Evolutionary conservation across 2,888 invertebrate species (phyloP), one percentile per base, ranked within the genome.

Genomic region (Hecatera dysodea): DNA sequence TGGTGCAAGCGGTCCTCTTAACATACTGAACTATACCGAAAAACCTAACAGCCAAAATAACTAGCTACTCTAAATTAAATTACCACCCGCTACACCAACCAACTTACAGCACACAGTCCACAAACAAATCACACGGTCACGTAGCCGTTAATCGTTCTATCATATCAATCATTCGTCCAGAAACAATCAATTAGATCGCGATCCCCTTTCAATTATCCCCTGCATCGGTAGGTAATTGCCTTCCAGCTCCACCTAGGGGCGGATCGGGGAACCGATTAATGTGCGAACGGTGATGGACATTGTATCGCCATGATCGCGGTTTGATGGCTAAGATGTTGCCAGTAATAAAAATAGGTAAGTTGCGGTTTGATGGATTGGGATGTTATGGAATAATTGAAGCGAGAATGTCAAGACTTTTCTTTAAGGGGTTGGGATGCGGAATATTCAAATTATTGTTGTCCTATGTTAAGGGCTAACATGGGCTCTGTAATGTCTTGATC

Each of bases 161-260:
- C 93, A 94, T 94, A 94, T 94, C 94, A 93, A 87, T 87, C 93
- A 89, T 88, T 89, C 90, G 89, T 84, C 91, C 94, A 92, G 94
- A 93, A 93, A 93, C 94, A 94, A 94, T 94, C 95, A 94, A 94
- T 95, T 94, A 94, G 93, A 91, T 89, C 86, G 75, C 90, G 91
- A 93, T 91, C 94, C 94, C 94, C 93, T 92, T 95, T 95, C 94
- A 95, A 95, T 94, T 94, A 94, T 90, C 88, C 88, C 84, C 88
- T 89, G 91, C 90, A 91, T 90, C 92, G 90, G 90, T 87, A 79
- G 88, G 90, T 94, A 93, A 94, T 94, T 93, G 93, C 90, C 90
- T 91, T 82, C 79, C 83, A 81, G 87, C 87, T 82, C 88, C 90
- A 84, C 90, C 89, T 87, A 86, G 80, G 83, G 84, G 81, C 84